A percentile compares a stretch with the other conserved stretches of the same genome.
Conservation (phyloP, 2,797 vertebrate genomes). For the Esox masquinongy region DNA sequence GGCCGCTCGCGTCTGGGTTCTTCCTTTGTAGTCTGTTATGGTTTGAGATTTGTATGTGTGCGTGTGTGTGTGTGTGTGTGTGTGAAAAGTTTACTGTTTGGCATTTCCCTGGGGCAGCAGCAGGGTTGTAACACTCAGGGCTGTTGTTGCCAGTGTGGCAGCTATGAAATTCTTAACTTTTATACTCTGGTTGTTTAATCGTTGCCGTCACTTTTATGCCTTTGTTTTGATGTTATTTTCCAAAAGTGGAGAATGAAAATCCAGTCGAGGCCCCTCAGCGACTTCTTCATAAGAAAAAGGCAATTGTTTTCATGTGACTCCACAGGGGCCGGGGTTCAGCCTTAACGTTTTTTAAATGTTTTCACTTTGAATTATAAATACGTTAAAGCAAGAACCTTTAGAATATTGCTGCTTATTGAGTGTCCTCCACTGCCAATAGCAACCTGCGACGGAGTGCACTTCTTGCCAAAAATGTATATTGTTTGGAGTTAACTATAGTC, state of each 20-base stretch:
- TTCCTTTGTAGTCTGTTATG: no score
- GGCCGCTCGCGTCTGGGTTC: no score
- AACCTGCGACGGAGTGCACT: constrained; percentile 32
- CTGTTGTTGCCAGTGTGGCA: constrained; percentile 51
- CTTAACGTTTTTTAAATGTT: constrained; percentile 41
- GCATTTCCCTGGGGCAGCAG: constrained; percentile 22
- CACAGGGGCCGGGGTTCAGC: constrained; percentile 24
- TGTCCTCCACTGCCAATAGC: constrained; percentile 15
- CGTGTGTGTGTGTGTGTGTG: constrained; percentile 21
- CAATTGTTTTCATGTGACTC: constrained; percentile 47
- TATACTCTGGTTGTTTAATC: constrained; percentile 48
- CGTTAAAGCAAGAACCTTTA: constrained; percentile 23
- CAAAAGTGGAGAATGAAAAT: constrained; percentile 20
- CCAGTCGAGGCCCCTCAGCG: constrained; percentile 18
- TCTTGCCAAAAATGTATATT: constrained; percentile 37
- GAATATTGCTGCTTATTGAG: constrained; percentile 23
- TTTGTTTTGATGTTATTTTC: constrained; percentile 54
- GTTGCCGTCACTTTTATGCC: constrained; percentile 52
- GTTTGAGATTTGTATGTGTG: constrained; percentile 11
- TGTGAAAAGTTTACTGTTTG: constrained; percentile 26
- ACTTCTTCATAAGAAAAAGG: constrained; percentile 14
- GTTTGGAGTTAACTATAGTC: constrained; percentile 25
- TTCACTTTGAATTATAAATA: constrained; percentile 47
- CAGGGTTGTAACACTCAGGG: constrained; percentile 31
- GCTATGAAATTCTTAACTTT: constrained; percentile 46